phyloP scores from a whole-genome alignment of 2,888 invertebrate genomes.

The Kuschelorhynchus macadamiae region DNA sequence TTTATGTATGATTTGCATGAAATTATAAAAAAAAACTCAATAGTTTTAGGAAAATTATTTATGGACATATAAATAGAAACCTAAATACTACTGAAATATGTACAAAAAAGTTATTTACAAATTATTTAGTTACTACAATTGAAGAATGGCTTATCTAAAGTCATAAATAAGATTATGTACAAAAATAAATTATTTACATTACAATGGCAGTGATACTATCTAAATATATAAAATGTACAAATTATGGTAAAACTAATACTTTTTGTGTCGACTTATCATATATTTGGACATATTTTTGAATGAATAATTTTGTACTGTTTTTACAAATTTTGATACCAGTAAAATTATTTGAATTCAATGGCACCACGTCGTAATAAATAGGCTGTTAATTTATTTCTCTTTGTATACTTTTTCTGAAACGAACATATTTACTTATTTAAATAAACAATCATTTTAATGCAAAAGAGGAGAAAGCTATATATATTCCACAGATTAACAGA shows the following conservation, averaged over 20 bases:
- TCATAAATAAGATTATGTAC: constrained; percentile 37
- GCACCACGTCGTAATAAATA: no score
- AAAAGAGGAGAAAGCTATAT: no score
- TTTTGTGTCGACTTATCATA: background rate
- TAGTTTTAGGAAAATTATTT: background rate
- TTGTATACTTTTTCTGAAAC: no score
- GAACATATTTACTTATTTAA: no score
- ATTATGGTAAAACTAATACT: constrained; percentile 29
- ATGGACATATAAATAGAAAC: constrained; percentile 18
- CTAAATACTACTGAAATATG: constrained; percentile 7
- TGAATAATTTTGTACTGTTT: no score
- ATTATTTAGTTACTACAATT: constrained; percentile 4
- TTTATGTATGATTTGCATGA: no score
- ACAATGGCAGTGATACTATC: constrained; percentile 34
- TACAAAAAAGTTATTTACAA: constrained; percentile 25
- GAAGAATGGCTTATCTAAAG: background rate
- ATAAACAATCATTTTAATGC: no score
- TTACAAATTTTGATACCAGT: no score
- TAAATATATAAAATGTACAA: constrained; percentile 23
- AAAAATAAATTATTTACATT: constrained; percentile 44
- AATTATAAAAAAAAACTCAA: no score
- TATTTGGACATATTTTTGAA: constrained; percentile 1
- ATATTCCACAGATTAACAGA: no score
- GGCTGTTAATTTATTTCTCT: no score
- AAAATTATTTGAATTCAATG: no score